These are phyloP conservation scores for Eremobia ochroleuca DNA, from an alignment of 2,888 invertebrate species.

Conservation along the genomic window DNA sequence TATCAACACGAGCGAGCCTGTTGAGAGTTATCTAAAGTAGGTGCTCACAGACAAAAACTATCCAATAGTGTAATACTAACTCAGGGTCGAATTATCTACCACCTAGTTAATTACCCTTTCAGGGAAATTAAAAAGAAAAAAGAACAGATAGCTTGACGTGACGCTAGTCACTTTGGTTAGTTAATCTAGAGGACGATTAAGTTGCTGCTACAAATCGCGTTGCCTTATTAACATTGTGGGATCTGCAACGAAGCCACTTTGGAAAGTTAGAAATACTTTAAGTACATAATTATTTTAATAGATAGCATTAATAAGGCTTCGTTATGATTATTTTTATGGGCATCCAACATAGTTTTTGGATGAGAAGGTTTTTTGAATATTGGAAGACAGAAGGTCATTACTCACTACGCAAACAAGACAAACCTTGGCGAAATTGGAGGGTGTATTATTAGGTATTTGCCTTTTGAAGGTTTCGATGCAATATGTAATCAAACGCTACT, in stretches of 20 bases:
- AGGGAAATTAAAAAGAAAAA: conserved; percentile 13
- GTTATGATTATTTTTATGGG: no score
- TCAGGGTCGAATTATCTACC: conserved; percentile 9
- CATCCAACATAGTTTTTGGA: neutral
- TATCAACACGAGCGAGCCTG: conserved; percentile 4
- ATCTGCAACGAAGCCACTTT: neutral
- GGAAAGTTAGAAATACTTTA: neutral
- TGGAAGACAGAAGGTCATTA: neutral
- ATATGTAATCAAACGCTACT: neutral
- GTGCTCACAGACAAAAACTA: conserved; percentile 4
- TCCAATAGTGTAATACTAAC: conserved; percentile 23
- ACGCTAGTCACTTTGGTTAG: no score
- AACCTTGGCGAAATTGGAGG: neutral
- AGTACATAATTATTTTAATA: neutral
- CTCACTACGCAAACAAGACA: neutral
- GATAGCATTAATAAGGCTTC: neutral
- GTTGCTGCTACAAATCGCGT: neutral
- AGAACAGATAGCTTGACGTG: neutral
- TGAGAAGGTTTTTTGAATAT: neutral
- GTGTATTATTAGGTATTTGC: neutral
- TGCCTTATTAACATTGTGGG: neutral
- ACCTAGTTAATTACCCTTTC: conserved; percentile 22
- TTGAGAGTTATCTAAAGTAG: conserved; percentile 36
- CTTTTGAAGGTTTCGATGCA: neutral
- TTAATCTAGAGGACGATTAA: neutral